Percentiles rank a stretch among this genome's conserved stretches.
phyloP scores from a whole-genome alignment of 2,888 invertebrate species.

The Rugalucina vietnamica region DNA sequence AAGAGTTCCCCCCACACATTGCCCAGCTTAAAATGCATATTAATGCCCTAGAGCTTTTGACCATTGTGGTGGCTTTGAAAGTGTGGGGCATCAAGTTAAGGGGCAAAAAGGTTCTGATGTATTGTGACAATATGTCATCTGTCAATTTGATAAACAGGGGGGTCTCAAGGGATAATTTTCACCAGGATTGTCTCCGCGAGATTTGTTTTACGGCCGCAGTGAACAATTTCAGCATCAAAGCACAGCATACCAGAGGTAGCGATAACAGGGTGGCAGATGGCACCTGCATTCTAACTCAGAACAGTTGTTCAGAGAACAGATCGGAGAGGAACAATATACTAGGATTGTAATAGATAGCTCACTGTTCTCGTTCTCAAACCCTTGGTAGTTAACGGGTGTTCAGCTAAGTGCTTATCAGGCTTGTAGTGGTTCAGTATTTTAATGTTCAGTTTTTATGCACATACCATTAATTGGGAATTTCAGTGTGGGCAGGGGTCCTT shows the following conservation, averaged over 20 bases:
- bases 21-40: neutral
- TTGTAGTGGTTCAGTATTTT: too few species aligned
- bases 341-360: neutral
- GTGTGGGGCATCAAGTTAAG: too few species aligned
- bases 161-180: neutral
- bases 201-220: neutral
- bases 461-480: too few species aligned
- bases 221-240: neutral
- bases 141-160: neutral
- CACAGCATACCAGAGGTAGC: neutral
- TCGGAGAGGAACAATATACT: neutral
- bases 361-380: neutral
- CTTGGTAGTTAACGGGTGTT: too few species aligned
- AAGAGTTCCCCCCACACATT: neutral
- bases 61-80: neutral
- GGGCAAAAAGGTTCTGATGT: neutral
- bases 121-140: constrained; percentile 2
- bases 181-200: neutral
- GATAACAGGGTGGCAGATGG: neutral
- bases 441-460: too few species aligned
- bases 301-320: neutral
- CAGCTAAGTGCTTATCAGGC: too few species aligned
- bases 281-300: too few species aligned
- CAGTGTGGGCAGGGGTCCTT: too few species aligned
- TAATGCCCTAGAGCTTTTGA: neutral